Base-by-base conservation (phyloP, 2,888 invertebrate genomes). In the Merodon equestris region DNA sequence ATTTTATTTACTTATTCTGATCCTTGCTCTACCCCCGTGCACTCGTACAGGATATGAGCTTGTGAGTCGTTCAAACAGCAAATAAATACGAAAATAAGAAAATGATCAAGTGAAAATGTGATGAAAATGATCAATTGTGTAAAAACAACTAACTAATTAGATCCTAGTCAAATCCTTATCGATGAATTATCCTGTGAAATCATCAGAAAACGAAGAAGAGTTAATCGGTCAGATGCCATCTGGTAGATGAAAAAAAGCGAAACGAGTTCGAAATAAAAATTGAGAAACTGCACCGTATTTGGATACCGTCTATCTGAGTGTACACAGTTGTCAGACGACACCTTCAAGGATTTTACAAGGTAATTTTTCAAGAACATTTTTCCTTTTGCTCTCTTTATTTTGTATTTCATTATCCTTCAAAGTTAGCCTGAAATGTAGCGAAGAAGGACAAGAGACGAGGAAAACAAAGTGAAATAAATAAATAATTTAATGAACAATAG, bases 151-250 rank as follows among this genome's bases (percentile, higher is more conserved):
- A 67, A 68, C 68, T 50, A 63, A 48, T 50, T 34, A 60, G 48
- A 53, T 42, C 17, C 48, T 50, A 15, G 15, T 34, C 50, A 53
- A 42, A 57, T 61, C 61, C 48, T 68, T 61, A 56, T 48, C 40
- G 61, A 74, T 7, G 27, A 73, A 60, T 5, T 9, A 17, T n/a
- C 7, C 48, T 27, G 40, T 40, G 19, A 36, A 45, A 17, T 15
- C n/a, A n/a, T n/a, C 2, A 17, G 2, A 36, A n/a, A 50, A 47
- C 40, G 19, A 45, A 50, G 27, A 40, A 50, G 13, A n/a, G n/a
- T n/a, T 42, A 64, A 36, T 42, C 48, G 27, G 27, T 27, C 17
- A 75, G 75, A 75, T 75, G 75, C 70, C 58, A 75, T 75, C 63
- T 58, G 45, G 57, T 48, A 64, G 17, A 58, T 75, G 63, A 27